Base-by-base conservation (phyloP, 2,113 vertebrate genomes). In the Scartelaos histophorus region DNA sequence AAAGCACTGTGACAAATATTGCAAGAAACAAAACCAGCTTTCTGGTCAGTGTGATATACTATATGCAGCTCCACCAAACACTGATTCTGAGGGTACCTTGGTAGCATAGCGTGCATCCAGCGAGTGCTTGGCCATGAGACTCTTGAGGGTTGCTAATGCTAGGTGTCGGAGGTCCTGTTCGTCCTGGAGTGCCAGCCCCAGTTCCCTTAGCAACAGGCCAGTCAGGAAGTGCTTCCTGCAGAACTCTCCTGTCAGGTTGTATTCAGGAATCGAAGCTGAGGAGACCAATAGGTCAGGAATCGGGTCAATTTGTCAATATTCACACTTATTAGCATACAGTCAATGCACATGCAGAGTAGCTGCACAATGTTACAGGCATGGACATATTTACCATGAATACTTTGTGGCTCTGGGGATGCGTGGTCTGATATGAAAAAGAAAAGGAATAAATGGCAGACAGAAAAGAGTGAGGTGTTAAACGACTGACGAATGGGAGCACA, bases 151-250 rank as follows among this genome's bases (percentile, higher is more conserved):
- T 76, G 96, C 94, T 85, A 99, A 89, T 25, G 98, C 98, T 16
- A 97, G 86, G 86, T 99, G 98, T 62, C 98, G 93, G 58, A 99
- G 93, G 78, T 98, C 96, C 89, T 98, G 98, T 74, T 99, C 98
- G 47, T 98, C 97, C 76, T 99, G 98, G 21, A 99, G 88, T 4
- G 98, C 97, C 91, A 98, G 94, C 13, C 97, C 98, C 84, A 99
- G 95, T 82, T 99, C 98, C 75, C 96, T 90, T 38, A 99, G 93
- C 82, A 99, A 86, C 81, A 98, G 91, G 69, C 98, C 98, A 0
- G 98, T 97, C 73, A 99, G 91, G 82, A 99, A 99, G 87, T 99
- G 98, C 78, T 97, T 99, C 73, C 95, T 95, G 91, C 98, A 99
- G 89, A 98, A 99, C 82, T 99, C 97, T 74, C 97, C 98, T 0